Conservation (phyloP, 1,140 invertebrate species). For the Varroa destructor region DNA sequence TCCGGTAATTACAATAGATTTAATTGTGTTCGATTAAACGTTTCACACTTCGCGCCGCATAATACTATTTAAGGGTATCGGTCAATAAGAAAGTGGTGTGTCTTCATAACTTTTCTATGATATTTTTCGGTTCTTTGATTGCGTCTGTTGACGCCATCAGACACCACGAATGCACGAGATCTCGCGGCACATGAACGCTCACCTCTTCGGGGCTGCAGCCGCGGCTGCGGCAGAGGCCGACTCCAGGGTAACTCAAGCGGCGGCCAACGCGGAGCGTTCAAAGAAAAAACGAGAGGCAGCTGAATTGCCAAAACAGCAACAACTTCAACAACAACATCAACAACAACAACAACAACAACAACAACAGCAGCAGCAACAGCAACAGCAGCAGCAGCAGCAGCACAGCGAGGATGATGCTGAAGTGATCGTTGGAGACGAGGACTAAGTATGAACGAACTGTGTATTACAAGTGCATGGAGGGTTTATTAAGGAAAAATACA, state of each 20-base stretch:
- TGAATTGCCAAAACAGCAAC: too few relatives aligned
- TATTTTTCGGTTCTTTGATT: too few relatives aligned
- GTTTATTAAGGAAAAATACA: too few relatives aligned
- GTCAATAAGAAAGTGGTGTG: too few relatives aligned
- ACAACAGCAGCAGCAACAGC: background rate
- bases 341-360: background rate
- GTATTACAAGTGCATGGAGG: background rate
- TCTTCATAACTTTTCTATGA: too few relatives aligned
- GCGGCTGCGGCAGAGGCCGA: background rate
- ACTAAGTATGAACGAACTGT: background rate
- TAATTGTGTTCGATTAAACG: too few relatives aligned
- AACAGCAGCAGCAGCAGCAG: background rate
- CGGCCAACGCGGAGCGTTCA: too few relatives aligned
- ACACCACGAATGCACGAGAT: constrained; percentile 23
- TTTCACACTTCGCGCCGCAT: too few relatives aligned
- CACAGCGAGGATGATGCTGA: constrained; percentile 26
- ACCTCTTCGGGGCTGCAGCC: constrained; percentile 12
- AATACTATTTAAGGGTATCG: too few relatives aligned
- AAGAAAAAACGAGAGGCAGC: too few relatives aligned
- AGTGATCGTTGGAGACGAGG: constrained; percentile 22
- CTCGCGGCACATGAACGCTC: constrained; percentile 22
- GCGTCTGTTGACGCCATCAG: background rate
- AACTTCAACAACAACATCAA: background rate
- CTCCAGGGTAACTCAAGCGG: too few relatives aligned
- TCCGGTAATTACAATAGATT: too few relatives aligned